Base-by-base conservation (phyloP, 2,113 vertebrate genomes). In the Sinocyclocheilus anophthalmus region DNA sequence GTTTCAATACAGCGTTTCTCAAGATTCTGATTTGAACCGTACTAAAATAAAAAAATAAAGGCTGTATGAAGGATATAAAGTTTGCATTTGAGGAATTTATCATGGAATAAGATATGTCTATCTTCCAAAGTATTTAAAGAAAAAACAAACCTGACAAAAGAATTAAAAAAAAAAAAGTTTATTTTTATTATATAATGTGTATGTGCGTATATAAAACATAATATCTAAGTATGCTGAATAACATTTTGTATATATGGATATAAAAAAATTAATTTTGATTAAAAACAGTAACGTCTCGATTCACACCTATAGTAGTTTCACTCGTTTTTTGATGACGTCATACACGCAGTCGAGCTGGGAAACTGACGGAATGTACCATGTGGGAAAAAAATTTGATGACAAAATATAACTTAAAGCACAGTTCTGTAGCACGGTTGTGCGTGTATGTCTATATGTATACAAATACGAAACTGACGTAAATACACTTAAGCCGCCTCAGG, bases 311-410 rank as follows among this genome's bases (percentile, higher is more conserved):
- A 59, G 7, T 59, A 22, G 3, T 75, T 75, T 75, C 22, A 24
- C 22, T 24, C 42, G 22, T 48, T 75, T 75, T 48, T 26, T 67
- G 42, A 82, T 82, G 80, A 67, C 80, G 80, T 48, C 80, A 69
- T 12, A 1, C 10, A 3, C 78, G 55, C 78, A 42, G 78, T 45
- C 20, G 37, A 3, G 33, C 37, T 26, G 42, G 39, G 63, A 50
- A 55, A 30, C 63, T 8, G 63, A 16, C 39, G 2, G 81, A 73
- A 73, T 83, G 67, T 83, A 83, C 81, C 81, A 83, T 18, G 5
- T 73, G 6, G 14, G 14, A 16, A 53, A 8, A 48, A 48, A 11
- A 20, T 70, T 0, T 30, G 4, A 22, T 63, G 13, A 5, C 14
- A 26, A 33, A 30, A 22, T 11, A 11, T 72, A 0, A 9, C 14